Evolutionary conservation across 2,888 invertebrate species (phyloP), one percentile per base, ranked within the genome.

Genomic region (Galeruca laticollis): DNA sequence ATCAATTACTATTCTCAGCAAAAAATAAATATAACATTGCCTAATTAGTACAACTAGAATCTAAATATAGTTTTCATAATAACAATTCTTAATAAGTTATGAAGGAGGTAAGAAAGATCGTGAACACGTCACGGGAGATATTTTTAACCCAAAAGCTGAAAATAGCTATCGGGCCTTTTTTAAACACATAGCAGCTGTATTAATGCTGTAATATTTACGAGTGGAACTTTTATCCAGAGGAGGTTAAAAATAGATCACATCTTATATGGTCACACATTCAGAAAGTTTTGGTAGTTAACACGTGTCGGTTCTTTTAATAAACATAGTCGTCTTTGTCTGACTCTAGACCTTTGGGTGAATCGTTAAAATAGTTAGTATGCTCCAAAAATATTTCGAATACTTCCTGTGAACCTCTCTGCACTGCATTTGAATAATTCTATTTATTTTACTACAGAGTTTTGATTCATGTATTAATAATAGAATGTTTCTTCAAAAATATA

Each of bases 231-330:
- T 15, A 37, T 13, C 13, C 37, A 37, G 31, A 47, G 59, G 18
- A 21, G 56, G 57, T 70, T 78, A 77, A 73, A 76, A 69, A 74
- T 78, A 77, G 77, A 76, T 60, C 65, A 52, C 70, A 59, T 59
- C 78, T 72, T 78, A 78, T 78, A 78, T 72, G 78, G 78, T 68
- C 73, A 72, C 74, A 71, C 49, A 70, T 68, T 72, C 62, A 40
- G 70, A 51, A 59, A 35, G 26, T 37, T 57, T 35, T 15, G 35
- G 31, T 18, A 15, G 35, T 31, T 21, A n/a, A 47, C 43, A 47
- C n/a, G 15, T 56, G 52, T 52, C 15, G 52, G 52, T 52, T 52
- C 11, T 52, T 26, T 52, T 52, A 21, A 20, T 52, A 20, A 57
- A 43, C 47, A 47, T 18, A 57, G 8, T 57, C 47, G 60, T 40